Evolutionary conservation across 2,113 vertebrate species (phyloP).

Genomic region (Alaudala cheleensis): DNA sequence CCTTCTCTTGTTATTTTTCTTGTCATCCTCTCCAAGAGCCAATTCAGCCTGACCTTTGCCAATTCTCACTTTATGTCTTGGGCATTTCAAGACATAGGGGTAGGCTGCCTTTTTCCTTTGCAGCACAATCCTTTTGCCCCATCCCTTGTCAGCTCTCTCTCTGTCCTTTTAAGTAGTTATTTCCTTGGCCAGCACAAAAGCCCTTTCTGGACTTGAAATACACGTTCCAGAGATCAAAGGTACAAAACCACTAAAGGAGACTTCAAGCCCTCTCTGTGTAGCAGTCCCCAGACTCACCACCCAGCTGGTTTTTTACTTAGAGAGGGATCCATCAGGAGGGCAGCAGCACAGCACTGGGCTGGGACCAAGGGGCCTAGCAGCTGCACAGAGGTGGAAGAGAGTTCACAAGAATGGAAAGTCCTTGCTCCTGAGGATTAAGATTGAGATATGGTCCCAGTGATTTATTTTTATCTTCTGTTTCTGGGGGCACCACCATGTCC

Average conservation of each 20-base stretch:
- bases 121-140: background rate
- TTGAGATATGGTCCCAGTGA: background rate
- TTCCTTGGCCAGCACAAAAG: slow-evolving; percentile 18
- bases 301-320: background rate
- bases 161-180: slow-evolving; percentile 9
- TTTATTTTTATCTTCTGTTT: slow-evolving; percentile 27
- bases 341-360: background rate
- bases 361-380: background rate
- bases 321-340: background rate
- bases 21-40: background rate
- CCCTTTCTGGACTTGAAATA: background rate
- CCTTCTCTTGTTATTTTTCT: background rate
- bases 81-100: background rate
- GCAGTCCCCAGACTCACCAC: background rate
- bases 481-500: background rate
- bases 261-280: background rate
- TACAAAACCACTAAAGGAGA: background rate
- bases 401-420: background rate
- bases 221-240: slow-evolving; percentile 4
- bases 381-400: background rate
- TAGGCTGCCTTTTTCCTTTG: slow-evolving; percentile 7
- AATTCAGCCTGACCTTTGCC: slow-evolving; percentile 35
- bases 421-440: background rate
- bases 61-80: slow-evolving; percentile 11
- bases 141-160: background rate